Conservation (phyloP, 2,113 vertebrate species). For the Crotalus viridis region DNA sequence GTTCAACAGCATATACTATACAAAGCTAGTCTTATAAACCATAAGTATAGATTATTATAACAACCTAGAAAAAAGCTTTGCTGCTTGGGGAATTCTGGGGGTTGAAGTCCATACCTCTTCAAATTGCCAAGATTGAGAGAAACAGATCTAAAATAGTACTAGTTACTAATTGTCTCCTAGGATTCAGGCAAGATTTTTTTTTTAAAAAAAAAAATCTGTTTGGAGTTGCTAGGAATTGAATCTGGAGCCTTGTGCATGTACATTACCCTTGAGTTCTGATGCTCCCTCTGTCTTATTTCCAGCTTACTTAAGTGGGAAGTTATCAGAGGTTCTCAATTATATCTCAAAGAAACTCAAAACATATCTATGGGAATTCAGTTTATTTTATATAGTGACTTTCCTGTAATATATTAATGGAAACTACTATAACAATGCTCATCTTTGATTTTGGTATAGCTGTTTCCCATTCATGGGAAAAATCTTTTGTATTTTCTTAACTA, state of each 20-base stretch:
- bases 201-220: neutral
- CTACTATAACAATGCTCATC: neutral
- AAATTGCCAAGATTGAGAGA: neutral
- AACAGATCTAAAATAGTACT: neutral
- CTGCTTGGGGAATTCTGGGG: neutral
- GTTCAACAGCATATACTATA: neutral
- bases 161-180: neutral
- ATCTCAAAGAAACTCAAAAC: neutral
- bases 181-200: neutral
- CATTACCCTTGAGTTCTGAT: neutral
- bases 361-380: neutral
- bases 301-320: neutral
- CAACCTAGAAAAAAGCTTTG: neutral
- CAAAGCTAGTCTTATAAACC: neutral
- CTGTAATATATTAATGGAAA: neutral
- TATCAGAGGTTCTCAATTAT: neutral
- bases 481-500: neutral
- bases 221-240: neutral
- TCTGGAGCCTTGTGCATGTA: neutral
- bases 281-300: neutral
- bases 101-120: neutral
- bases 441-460: neutral
- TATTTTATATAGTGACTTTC: conserved; percentile 4
- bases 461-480: neutral
- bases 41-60: neutral